Conservation (phyloP, 2,113 vertebrate species). For the Barnardius zonarius region DNA sequence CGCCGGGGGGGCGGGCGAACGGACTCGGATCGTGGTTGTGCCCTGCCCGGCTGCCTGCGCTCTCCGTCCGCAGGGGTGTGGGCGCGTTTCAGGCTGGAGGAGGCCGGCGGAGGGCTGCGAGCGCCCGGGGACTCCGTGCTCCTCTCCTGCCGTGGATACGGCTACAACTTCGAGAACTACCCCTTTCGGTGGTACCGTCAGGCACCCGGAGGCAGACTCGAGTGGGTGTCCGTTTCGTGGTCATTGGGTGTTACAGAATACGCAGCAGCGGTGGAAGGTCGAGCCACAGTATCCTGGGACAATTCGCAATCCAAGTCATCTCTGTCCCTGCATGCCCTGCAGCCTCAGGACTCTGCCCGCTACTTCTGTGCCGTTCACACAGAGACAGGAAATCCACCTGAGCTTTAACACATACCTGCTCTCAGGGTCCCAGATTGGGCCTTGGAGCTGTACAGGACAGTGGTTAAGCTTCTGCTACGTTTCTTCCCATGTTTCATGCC, state of each 20-base stretch:
- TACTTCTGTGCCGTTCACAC: background rate
- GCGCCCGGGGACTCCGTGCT: background rate
- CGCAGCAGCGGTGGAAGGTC: background rate
- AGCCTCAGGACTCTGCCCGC: background rate
- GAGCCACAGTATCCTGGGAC: background rate
- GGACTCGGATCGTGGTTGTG: no score
- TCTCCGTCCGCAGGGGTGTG: background rate
- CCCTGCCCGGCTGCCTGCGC: background rate
- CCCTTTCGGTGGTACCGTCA: background rate
- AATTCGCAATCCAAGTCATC: fast-evolving
- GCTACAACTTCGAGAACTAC: fast-evolving
- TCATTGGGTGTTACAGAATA: background rate
- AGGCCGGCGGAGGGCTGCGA: background rate
- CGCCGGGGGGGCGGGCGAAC: no score
- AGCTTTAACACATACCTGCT: background rate
- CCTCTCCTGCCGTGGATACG: background rate
- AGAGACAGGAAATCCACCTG: background rate
- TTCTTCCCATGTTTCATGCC: background rate
- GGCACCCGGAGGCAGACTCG: fast-evolving
- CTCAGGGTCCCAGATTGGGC: background rate
- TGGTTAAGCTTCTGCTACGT: background rate
- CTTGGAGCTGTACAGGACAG: background rate
- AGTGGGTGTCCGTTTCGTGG: background rate
- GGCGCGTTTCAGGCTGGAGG: background rate
- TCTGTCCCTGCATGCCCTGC: background rate